A percentile compares a stretch with the other conserved stretches of the same genome.
Conservation (phyloP, 30 jellyfish, hydroid and myxozoan genomes). For the Aurelia aurita complex sp. Pacific region DNA sequence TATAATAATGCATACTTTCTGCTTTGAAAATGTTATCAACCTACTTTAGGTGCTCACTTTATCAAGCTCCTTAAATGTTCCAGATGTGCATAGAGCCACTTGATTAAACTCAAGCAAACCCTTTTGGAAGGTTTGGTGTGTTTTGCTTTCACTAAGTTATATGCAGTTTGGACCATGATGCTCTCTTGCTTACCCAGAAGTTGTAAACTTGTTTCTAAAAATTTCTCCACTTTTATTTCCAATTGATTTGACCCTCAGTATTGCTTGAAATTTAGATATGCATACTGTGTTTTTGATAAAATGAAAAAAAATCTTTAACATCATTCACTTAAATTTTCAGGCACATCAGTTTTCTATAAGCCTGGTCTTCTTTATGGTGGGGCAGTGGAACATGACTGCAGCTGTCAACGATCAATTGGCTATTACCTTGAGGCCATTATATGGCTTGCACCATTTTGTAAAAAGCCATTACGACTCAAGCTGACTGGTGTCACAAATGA, state of each 20-base stretch:
- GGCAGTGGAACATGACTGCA: slow-evolving; percentile 91
- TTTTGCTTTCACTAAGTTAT: no score
- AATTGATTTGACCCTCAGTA: background rate
- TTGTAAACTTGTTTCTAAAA: no score
- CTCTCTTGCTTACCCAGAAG: no score
- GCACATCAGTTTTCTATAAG: slow-evolving; percentile 77
- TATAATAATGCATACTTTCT: no score
- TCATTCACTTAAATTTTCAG: slow-evolving; percentile 17
- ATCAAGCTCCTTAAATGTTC: no score
- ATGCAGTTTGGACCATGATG: no score
- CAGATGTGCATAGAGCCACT: no score
- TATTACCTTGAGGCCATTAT: slow-evolving; percentile 84
- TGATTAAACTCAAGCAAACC: no score
- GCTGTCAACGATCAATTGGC: slow-evolving; percentile 94
- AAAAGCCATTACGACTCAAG: slow-evolving; percentile 70
- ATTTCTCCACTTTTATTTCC: no score
- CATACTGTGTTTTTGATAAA: background rate
- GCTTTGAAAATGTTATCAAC: no score
- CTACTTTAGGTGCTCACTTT: no score
- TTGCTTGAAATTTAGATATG: background rate
- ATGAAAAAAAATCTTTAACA: background rate
- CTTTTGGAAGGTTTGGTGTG: no score
- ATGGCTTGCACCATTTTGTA: slow-evolving; percentile 95
- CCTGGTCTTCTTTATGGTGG: slow-evolving; percentile 98
- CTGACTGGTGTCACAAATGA: slow-evolving; percentile 94